Evolutionary conservation across 2,888 invertebrate genomes (phyloP).

Genomic region (Galerucella calmariensis): DNA sequence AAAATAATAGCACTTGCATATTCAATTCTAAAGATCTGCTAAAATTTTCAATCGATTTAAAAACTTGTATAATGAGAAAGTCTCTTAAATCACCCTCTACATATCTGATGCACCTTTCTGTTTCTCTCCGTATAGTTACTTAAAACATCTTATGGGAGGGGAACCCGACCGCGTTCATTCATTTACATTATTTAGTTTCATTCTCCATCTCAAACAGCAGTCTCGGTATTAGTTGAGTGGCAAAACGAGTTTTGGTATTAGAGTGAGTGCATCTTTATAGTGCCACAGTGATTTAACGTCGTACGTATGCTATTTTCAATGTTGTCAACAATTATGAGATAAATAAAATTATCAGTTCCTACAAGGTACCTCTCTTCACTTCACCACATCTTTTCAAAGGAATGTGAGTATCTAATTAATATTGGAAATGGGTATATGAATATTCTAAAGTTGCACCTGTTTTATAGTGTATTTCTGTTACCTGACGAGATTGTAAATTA

Average conservation of each 20-base stretch:
- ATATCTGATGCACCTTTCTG: neutral
- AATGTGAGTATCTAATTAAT: conserved; percentile 16
- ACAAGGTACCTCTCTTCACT: conserved; percentile 12
- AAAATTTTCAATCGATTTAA: too few species aligned
- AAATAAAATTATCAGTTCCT: conserved; percentile 4
- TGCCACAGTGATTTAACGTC: neutral
- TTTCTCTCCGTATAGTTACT: conserved; percentile 13
- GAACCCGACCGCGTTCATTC: conserved; percentile 15
- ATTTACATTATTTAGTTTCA: conserved; percentile 20
- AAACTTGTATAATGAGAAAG: neutral
- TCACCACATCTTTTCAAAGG: conserved; percentile 1
- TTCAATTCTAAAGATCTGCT: too few species aligned
- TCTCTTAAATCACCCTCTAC: conserved; percentile 7
- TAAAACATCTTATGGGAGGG: conserved; percentile 6
- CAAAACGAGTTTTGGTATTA: conserved; percentile 9
- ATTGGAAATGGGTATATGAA: conserved; percentile 6
- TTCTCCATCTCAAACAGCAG: conserved; percentile 14
- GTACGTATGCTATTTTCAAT: neutral
- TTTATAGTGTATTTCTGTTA: conserved; percentile 8
- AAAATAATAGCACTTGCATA: too few species aligned
- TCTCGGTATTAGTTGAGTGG: conserved; percentile 22
- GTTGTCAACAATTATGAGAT: conserved; percentile 5
- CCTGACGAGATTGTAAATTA: conserved; percentile 15
- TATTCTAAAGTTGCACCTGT: conserved; percentile 14
- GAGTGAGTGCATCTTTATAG: neutral